These are phyloP conservation scores for Rhinophrynus dorsalis DNA, from an alignment of 2,797 vertebrate genomes.

Conservation along the genomic window DNA sequence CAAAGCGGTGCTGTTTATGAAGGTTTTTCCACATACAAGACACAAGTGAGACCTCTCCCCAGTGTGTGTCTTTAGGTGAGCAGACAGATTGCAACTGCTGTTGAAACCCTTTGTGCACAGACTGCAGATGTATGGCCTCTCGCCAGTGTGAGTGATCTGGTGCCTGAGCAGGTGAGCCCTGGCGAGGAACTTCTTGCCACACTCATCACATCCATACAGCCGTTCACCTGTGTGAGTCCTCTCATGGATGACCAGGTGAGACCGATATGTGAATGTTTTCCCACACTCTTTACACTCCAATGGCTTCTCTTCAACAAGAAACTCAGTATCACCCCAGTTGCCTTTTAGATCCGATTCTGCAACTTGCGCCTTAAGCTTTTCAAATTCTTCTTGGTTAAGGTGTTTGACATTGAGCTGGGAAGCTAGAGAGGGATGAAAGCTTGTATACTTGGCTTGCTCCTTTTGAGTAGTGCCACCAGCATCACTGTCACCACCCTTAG, in stretches of 20 bases:
- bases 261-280: conserved; percentile 58
- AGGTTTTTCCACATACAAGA: conserved; percentile 57
- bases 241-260: conserved; percentile 49
- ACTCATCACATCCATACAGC: not conserved
- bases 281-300: conserved; percentile 57
- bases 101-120: conserved; percentile 57
- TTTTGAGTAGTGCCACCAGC: no score
- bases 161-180: not conserved
- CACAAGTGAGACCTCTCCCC: conserved; percentile 59
- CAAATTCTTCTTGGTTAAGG: no score
- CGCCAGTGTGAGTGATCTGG: conserved; percentile 30
- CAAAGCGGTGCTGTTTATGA: conserved; percentile 56
- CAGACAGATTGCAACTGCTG: conserved; percentile 51
- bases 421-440: no score
- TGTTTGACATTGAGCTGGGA: no score
- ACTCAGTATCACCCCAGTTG: no score
- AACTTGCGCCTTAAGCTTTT: no score
- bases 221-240: conserved; percentile 11
- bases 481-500: no score
- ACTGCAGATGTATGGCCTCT: conserved; percentile 57
- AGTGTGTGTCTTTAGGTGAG: conserved; percentile 55
- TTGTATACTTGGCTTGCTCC: no score
- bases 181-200: not conserved
- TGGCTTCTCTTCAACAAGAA: conserved; percentile 56
- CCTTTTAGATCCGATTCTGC: no score